Base-by-base conservation (phyloP, 2,797 vertebrate genomes). In the Adrianichthys oophorus region DNA sequence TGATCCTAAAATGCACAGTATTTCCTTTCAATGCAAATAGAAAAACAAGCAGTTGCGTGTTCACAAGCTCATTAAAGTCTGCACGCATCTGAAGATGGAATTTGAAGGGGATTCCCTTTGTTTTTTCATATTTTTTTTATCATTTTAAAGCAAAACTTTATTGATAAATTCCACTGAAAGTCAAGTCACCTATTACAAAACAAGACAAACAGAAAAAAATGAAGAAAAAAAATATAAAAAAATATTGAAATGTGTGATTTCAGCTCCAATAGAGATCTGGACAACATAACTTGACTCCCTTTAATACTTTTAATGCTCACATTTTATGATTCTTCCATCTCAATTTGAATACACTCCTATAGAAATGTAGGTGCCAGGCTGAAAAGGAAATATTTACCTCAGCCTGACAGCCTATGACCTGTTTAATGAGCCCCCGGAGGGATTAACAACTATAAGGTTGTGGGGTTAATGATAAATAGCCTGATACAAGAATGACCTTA, bases 391-490 rank as follows among this genome's bases (percentile, higher is more conserved):
- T 75, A 73, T 69, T 74, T 70, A 85, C 63, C 65, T 26, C 26
- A 64, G 61, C 55, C 56, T 70, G 59, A 70, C 56, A 79, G 73
- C 57, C 74, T 80, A 42, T 76, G 80, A 74, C 64, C 76, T 63
- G 62, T 59, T 62, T 81, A 80, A 85, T 81, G 66, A 84, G 70
- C 55, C 70, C 65, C 51, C 45, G 10, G 46, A 45, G 50, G 47
- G 60, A 74, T 68, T 63, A 70, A 76, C 67, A 79, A 74, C 29
- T 45, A 62, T 61, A 47, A 14, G 62, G 62, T 72, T 59, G 59
- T 52, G 52, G 59, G 70, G 61, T 80, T 86, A 76, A 79, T 71
- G 73, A 74, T 72, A 70, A 62, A 57, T 54, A 79, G 67, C 52
- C 42, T 10, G 62, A 48, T 52, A 58, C 61, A 0, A 15, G 45